Evolutionary conservation across 1,140 invertebrate species (phyloP), one percentile per base, ranked within the genome.

Genomic region (Pentalonia nigronervosa): DNA sequence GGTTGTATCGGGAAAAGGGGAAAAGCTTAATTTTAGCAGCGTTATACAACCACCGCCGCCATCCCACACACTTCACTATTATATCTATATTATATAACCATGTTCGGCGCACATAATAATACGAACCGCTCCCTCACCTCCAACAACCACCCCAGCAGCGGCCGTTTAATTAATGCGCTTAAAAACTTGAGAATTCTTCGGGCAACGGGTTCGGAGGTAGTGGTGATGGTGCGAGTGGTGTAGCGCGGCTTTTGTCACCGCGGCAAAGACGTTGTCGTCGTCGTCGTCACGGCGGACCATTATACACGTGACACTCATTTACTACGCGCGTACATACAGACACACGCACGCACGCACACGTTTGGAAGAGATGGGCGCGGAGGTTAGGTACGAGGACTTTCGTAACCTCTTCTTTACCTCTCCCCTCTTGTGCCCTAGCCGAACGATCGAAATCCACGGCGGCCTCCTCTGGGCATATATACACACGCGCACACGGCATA

Each of bases 111-210:
- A 87, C 45, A 47, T 90, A 53, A 90, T 67, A 90, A 60, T 67
- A 67, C 36, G 25, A 21, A 45, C 48, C 47, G 21, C 87, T 2
- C 41, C 6, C 36, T 41, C 30, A n/a, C n/a, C n/a, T n/a, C n/a
- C n/a, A n/a, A n/a, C n/a, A n/a, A n/a, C n/a, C n/a, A n/a, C 30
- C 17, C 17, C 47, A 8, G 34, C 34, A 34, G 23, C 50, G 21
- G 89, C 11, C 21, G 53, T 90, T 90, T 90, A 60, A 90, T 90
- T 90, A 90, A 90, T 60, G 88, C 88, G 88, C 25, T 90, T 60
- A 60, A 90, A 56, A 56, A 60, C 53, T 90, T 60, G 36, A 11
- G 53, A 45, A 60, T 60, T 90, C 53, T 41, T 45, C 36, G 89
- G 34, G 34, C 1, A 23, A 47, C 45, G 84, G 84, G 8, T 17